Evolutionary conservation across 2,797 vertebrate species (phyloP).

Genomic region (Syndactyla subalaris): DNA sequence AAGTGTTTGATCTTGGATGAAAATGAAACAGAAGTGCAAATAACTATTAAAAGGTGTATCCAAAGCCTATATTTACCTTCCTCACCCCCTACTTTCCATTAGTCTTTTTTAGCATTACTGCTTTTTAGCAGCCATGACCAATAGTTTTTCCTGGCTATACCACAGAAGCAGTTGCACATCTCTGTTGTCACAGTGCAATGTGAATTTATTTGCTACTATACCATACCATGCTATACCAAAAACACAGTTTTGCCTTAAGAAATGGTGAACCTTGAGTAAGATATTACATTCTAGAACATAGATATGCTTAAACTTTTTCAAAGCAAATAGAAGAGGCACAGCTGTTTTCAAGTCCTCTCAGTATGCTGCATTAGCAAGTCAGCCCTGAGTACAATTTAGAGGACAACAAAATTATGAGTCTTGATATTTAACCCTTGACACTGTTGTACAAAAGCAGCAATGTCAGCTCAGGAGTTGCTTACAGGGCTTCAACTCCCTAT

Average conservation of each 20-base stretch:
- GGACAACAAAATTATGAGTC: not conserved
- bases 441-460: not conserved
- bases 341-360: not conserved
- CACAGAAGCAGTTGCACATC: not conserved
- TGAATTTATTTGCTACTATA: not conserved
- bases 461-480: not conserved
- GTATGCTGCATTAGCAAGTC: not conserved
- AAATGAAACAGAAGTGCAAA: not conserved
- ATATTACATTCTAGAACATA: not conserved
- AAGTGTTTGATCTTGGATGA: not conserved
- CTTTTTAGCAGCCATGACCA: not conserved
- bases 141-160: not conserved
- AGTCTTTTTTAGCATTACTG: not conserved
- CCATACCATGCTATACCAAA: too few relatives aligned
- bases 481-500: not conserved
- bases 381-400: not conserved
- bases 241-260: not conserved
- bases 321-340: not conserved
- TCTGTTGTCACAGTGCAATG: not conserved
- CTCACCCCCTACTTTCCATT: not conserved
- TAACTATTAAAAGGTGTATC: not conserved
- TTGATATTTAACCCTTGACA: not conserved
- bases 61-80: not conserved
- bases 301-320: not conserved
- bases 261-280: not conserved